Base-by-base conservation (phyloP, 2,797 vertebrate genomes). In the Myotis vivesi region DNA sequence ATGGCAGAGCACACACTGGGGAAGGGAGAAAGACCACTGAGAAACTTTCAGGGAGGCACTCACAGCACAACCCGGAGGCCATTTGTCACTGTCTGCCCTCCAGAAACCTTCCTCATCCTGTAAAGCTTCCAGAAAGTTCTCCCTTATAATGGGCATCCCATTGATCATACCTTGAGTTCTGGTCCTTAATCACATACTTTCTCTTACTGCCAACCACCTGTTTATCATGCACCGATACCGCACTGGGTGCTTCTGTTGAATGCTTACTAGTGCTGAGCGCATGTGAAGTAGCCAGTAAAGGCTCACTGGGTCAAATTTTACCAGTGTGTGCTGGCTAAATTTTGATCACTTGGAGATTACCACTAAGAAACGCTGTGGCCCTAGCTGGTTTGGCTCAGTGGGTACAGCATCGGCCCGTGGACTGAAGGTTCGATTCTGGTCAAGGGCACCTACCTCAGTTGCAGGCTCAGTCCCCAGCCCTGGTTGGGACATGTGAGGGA, bases 11-110 rank as follows among this genome's bases (percentile, higher is more conserved):
- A 53, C 72, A 83, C 51, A 69, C 16, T 25, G 97, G 73, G 82
- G 64, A 68, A 94, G 91, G 64, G 84, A 76, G 33, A 87, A 55
- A 90, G 76, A 72, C 95, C 79, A 89, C 97, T 97, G 97, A 97
- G 76, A 96, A 86, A 97, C 95, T 95, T 95, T 93, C 89, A 68
- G 94, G 96, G 94, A 93, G 87, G 75, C 69, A 94, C 96, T 75
- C 87, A 91, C 72, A 95, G 95, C 73, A 79, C 33, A 86, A 44
- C 75, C 85, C 57, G 46, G 10, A 25, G 55, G 77, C 84, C 81
- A 92, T 92, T 77, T 92, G 73, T 90, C 88, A 83, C 73, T 75
- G 23, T 89, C 79, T 80, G 11, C 77, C 49, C 57, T 88, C 64
- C 83, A 71, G 30, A 96, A 94, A 19, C 41, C n/a, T 81, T 87